Percentiles rank a stretch among this genome's conserved stretches.
Evolutionary conservation across 2,888 invertebrate species (phyloP).

Genomic region (Thumatha senex): DNA sequence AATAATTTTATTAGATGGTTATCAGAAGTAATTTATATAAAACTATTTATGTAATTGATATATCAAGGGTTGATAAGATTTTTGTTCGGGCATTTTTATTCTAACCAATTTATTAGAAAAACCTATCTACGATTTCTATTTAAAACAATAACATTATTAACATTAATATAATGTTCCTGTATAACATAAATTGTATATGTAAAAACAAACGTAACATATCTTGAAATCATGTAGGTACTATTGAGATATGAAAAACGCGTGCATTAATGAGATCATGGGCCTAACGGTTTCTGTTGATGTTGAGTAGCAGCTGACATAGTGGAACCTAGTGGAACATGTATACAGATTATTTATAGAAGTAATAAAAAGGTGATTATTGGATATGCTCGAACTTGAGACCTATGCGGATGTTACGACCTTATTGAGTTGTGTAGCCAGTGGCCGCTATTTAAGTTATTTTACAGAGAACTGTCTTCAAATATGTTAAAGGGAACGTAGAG

Average conservation of each 20-base stretch:
- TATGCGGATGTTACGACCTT: conserved; percentile 30
- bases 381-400: conserved; percentile 20
- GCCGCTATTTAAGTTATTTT: conserved; percentile 18
- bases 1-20: too few relatives aligned
- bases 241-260: conserved; percentile 33
- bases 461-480: conserved; percentile 7
- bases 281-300: conserved; percentile 53
- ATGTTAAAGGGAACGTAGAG: conserved; percentile 3
- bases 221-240: conserved; percentile 19
- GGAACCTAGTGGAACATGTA: conserved; percentile 50
- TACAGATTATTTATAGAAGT: conserved; percentile 62
- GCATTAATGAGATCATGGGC: conserved; percentile 61
- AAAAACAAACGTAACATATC: too few relatives aligned
- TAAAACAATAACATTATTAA: too few relatives aligned
- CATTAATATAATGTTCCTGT: too few relatives aligned
- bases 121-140: too few relatives aligned
- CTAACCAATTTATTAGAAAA: too few relatives aligned
- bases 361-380: conserved; percentile 42
- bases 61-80: too few relatives aligned
- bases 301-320: conserved; percentile 32
- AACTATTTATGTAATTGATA: too few relatives aligned
- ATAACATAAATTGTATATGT: too few relatives aligned
- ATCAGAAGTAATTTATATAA: too few relatives aligned
- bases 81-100: too few relatives aligned
- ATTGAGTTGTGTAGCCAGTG: conserved; percentile 31